Evolutionary conservation across 2,888 invertebrate genomes (phyloP).

Genomic region (Protula sp.): DNA sequence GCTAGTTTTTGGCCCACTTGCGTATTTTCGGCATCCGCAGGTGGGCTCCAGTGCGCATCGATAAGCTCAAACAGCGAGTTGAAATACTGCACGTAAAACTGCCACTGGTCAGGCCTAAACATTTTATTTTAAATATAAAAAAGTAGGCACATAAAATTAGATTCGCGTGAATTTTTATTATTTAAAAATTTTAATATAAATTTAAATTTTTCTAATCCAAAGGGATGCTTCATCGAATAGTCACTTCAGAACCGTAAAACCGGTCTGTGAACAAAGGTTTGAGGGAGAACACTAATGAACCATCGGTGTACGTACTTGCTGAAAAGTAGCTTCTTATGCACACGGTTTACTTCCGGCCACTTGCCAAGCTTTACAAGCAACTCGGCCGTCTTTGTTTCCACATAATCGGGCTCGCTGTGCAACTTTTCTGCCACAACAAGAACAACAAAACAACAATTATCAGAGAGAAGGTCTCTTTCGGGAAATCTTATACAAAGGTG

Average conservation of each 20-base stretch:
- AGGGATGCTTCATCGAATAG: too few species aligned
- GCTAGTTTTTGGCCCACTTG: too few species aligned
- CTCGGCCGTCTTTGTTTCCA: constrained; percentile 67
- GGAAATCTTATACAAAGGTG: background rate
- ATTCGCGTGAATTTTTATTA: too few species aligned
- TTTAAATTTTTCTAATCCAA: too few species aligned
- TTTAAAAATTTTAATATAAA: too few species aligned
- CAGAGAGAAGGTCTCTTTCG: background rate
- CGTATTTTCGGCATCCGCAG: too few species aligned
- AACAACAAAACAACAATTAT: background rate
- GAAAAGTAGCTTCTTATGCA: constrained; percentile 69
- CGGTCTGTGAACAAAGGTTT: too few species aligned
- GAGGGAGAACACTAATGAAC: too few species aligned
- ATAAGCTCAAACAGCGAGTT: constrained; percentile 66
- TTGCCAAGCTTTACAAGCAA: constrained; percentile 68
- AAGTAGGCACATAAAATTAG: too few species aligned
- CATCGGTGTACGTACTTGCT: constrained; percentile 72
- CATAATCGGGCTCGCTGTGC: constrained; percentile 62
- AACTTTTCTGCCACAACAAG: constrained; percentile 45
- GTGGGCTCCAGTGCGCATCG: constrained; percentile 26
- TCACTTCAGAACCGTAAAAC: too few species aligned
- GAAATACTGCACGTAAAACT: constrained; percentile 63
- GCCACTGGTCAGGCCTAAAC: constrained; percentile 46
- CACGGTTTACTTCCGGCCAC: constrained; percentile 70
- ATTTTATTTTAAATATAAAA: too few species aligned